Evolutionary conservation across 2,113 vertebrate species (phyloP), one percentile per base, ranked within the genome.

Genomic region (Triplophysa tibetana): DNA sequence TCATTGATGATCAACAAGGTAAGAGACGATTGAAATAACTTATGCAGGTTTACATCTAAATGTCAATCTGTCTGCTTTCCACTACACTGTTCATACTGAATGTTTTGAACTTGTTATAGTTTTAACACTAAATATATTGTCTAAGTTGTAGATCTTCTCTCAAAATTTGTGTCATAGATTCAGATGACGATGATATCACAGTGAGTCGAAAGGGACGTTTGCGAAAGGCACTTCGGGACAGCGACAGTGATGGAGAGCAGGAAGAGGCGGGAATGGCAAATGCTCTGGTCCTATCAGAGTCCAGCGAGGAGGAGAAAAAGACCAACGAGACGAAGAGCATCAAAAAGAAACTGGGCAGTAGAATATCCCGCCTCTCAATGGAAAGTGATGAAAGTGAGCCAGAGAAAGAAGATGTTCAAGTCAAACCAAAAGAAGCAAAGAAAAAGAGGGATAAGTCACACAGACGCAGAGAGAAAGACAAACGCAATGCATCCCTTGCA

Each of bases 211-310:
- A 95, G 83, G 45, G 88, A 8, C 94, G 93, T 50, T 83, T 70
- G 66, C 93, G 89, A 73, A 95, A 94, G 41, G 88, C 94, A 23
- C 89, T 98, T 24, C 87, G 89, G 78, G 96, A 99, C 86, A 99
- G 95, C 0, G 97, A 99, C 77, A 89, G 86, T 2, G 96, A 92
- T 66, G 88, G 88, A 3, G 91, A 89, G 41, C 88, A 77, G 17
- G 81, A 24, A 0, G 78, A 77, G 4, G 58, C 72, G 2, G 50
- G 85, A 4, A 85, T 87, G 86, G 82, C 81, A 0, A 88, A 89
- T 14, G 86, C 87, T 0, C 83, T 75, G 6, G 79, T 74, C 7
- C 64, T 90, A 62, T 70, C 62, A 14, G 68, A 73, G 43, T 77
- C 56, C 58, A 88, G 90, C 9, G 86, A 72, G 1, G 88, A 90